Base-by-base conservation (phyloP, 2,113 vertebrate genomes). In the Heterochromis multidens region DNA sequence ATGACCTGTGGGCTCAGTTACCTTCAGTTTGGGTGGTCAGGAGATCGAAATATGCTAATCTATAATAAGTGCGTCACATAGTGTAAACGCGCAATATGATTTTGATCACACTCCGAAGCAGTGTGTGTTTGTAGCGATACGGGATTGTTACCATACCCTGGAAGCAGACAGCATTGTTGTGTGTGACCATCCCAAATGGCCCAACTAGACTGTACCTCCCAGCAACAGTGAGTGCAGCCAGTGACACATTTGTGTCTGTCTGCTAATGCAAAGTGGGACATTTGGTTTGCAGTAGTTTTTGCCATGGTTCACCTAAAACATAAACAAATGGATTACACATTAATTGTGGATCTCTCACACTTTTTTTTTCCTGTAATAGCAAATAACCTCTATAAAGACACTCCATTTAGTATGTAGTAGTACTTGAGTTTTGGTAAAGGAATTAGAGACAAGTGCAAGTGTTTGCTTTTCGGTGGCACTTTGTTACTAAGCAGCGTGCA, bases 231-330 rank as follows among this genome's bases (percentile, higher is more conserved):
- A 84, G 79, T 72, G 14, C 60, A 79, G 59, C 61, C 77, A 81
- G 80, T 60, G 94, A 91, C 91, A 93, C 87, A 91, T 87, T 94
- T 93, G 84, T 93, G 79, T 74, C 80, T 70, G 61, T 91, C 81
- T 89, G 63, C 56, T 33, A 14, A 80, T 11, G 25, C 79, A 87
- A 94, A 94, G 84, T 92, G 90, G 90, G 85, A 31, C 92, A 87
- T 74, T 84, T 85, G 78, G 82, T 92, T 90, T 90, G 78, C 81
- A 81, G 63, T 11, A 21, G 60, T 88, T 65, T 77, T 33, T 81
- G 52, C 65, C 62, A 25, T 12, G 60, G 76, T 74, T 78, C 70
- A 74, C 2, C 61, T 46, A 65, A 23, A 86, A 17, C 2, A 9
- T 40, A n/a, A 40, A 40, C 58, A 58, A 31, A 74, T 46, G 17